phyloP scores from a whole-genome alignment of 2,888 invertebrate genomes.

The Antheraea assamensis region DNA sequence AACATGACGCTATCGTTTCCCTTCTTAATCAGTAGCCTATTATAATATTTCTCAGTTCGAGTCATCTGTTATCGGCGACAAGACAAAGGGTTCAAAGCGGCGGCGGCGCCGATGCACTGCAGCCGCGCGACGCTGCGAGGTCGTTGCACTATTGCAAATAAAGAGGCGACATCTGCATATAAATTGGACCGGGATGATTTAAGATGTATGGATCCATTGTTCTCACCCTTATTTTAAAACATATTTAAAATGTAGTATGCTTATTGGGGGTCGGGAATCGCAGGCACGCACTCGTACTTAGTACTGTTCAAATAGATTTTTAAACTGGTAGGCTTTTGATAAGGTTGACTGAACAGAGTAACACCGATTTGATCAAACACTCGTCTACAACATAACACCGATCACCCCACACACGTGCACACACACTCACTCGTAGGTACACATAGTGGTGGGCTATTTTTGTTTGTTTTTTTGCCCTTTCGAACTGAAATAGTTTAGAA shows the following conservation, averaged over 20 bases:
- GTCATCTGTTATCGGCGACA: conserved; percentile 1
- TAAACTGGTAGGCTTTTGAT: not conserved
- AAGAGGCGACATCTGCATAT: conserved; percentile 8
- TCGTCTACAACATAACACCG: too few relatives aligned
- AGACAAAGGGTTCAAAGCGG: conserved; percentile 8
- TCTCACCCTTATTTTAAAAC: not conserved
- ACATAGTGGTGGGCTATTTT: too few relatives aligned
- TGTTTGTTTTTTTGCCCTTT: too few relatives aligned
- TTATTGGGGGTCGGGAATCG: not conserved
- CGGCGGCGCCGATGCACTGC: not conserved
- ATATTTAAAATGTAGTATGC: not conserved
- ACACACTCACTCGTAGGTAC: too few relatives aligned
- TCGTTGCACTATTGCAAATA: not conserved
- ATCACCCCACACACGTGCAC: too few relatives aligned
- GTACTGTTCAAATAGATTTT: not conserved
- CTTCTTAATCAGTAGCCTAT: not conserved
- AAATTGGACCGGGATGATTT: not conserved
- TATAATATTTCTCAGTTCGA: conserved; percentile 12
- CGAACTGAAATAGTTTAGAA: too few relatives aligned
- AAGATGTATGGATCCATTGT: conserved; percentile 1
- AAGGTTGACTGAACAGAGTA: not conserved
- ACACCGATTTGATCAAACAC: too few relatives aligned
- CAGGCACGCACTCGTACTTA: not conserved
- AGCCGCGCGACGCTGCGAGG: not conserved
- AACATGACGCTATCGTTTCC: conserved; percentile 5